Evolutionary conservation across 2,113 vertebrate genomes (phyloP).

Genomic region (Tringa solitaria): DNA sequence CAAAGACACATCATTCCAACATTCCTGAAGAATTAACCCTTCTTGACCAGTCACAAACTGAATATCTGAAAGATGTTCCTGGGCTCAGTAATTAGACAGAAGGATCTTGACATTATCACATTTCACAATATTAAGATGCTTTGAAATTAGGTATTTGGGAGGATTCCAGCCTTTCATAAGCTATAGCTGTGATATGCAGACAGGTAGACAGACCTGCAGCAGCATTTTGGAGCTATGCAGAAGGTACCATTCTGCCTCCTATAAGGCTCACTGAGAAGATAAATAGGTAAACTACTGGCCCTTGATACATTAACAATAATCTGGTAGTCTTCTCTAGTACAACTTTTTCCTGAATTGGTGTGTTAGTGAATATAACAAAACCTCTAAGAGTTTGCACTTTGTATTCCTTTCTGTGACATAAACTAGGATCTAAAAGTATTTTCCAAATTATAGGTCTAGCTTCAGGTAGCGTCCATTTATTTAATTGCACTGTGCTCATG

Average conservation of each 20-base stretch:
- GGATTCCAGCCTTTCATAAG: neutral
- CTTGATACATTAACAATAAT: neutral
- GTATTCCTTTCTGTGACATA: neutral
- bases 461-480: neutral
- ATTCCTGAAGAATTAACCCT: constrained; percentile 69
- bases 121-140: neutral
- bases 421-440: neutral
- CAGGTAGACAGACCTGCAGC: neutral
- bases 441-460: neutral
- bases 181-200: neutral
- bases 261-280: neutral
- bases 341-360: neutral
- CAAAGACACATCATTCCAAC: neutral
- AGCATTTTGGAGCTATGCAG: neutral
- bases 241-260: neutral
- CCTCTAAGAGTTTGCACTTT: neutral
- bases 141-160: neutral
- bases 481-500: neutral
- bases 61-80: neutral
- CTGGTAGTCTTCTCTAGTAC: neutral
- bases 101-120: neutral
- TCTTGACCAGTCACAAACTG: neutral
- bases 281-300: neutral
- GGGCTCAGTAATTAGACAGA: neutral
- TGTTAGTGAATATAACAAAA: neutral